phyloP scores from a whole-genome alignment of 2,888 invertebrate genomes.

The Syrista parreyssii region DNA sequence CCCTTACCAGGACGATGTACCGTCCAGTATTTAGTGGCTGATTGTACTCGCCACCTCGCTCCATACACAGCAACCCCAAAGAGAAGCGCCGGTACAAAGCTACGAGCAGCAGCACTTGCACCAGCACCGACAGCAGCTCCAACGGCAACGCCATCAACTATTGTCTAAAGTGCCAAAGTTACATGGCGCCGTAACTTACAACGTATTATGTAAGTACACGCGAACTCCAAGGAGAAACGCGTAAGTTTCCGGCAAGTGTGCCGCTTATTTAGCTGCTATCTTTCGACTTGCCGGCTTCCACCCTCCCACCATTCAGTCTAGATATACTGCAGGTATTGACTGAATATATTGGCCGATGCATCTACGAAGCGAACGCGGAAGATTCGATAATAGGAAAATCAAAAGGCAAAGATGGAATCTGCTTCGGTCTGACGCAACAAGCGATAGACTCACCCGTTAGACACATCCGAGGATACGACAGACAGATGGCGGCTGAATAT shows the following conservation, averaged over 20 bases:
- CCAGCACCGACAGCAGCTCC: neutral
- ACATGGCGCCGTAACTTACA: conserved; percentile 52
- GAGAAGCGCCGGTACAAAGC: neutral
- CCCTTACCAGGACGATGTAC: conserved; percentile 14
- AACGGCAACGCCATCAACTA: conserved; percentile 32
- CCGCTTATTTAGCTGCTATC: neutral
- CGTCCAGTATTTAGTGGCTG: conserved; percentile 44
- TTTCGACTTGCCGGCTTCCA: neutral
- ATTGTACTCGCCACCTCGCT: conserved; percentile 26
- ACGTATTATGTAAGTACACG: conserved; percentile 49
- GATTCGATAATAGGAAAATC: neutral
- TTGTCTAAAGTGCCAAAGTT: conserved; percentile 62
- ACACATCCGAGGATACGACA: neutral
- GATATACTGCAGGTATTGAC: neutral
- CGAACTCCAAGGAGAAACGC: conserved; percentile 37
- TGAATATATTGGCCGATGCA: neutral
- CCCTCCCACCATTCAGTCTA: neutral
- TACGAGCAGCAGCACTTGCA: neutral
- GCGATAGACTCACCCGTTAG: neutral
- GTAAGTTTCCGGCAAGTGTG: conserved; percentile 42
- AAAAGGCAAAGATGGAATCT: neutral
- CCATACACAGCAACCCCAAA: neutral
- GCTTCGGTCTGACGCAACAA: neutral
- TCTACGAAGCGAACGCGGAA: neutral
- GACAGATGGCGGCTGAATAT: neutral